Evolutionary conservation across 2,113 vertebrate species (phyloP), one percentile per base, ranked within the genome.

Genomic region (Dryoscopus gambensis): DNA sequence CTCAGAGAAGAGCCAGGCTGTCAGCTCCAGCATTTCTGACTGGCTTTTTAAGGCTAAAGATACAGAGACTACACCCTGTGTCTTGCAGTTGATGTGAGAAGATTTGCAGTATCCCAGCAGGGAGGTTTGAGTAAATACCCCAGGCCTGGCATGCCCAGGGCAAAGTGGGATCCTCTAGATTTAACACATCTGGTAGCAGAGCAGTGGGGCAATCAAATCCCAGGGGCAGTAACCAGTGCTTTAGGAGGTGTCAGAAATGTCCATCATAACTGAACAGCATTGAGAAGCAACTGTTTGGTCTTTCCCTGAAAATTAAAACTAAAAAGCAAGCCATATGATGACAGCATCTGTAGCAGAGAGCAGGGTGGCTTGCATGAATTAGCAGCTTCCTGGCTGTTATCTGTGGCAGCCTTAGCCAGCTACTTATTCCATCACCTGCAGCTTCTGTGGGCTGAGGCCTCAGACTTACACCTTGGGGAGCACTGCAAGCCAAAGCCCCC

Each of bases 311-410:
- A 95, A 89, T 92, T 25, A 52, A 92, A 90, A 93, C 60, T 77
- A 67, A 75, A 90, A 89, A 87, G 77, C 60, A 87, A 92, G 56
- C 80, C 56, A 33, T 84, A 71, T 71, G 87, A 87, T 78, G 73
- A 60, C 40, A 93, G 92, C 94, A 90, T 91, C 95, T 95, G 89
- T 76, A 87, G 84, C 65, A 84, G 77, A 77, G 56, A 91, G 17
- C 39, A 71, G 60, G 27, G 65, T 81, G 84, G 69, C 52, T 95
- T 59, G 86, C 77, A 87, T 84, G 93, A 89, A 91, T 84, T 89
- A 95, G 59, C 86, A 95, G 62, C 53, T 82, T 84, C 44, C 56
- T 95, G 87, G 44, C 56, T 92, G 60, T 50, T 87, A 47, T 52
- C 81, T 92, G 5, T 53, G 83, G 81, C 77, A 91, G 74, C 22